Base-by-base conservation (phyloP, 92 coral and sea anemone species). In the Phenganax subtilis region DNA sequence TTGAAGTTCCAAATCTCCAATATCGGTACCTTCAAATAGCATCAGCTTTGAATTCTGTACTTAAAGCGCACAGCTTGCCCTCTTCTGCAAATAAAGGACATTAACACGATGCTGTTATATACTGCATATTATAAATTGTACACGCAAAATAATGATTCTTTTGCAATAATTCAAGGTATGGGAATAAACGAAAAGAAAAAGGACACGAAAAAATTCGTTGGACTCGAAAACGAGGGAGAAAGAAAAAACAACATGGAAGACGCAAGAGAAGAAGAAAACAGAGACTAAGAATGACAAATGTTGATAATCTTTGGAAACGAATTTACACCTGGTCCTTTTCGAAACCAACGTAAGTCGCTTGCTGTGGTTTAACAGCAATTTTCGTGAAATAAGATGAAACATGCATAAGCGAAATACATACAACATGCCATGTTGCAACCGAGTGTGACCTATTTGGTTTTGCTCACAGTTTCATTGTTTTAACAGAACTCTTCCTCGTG, bases 231-330 rank as follows among this genome's bases (percentile, higher is more conserved):
- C 52, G 73, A 68, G 53, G 15, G 8, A 68, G 16, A 29, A 30
- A 68, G 73, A 68, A 53, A 68, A 15, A 53, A 17, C 7, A 53
- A 37, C 73, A 53, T n/a, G 14, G 52, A 25, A 28, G 73, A 14
- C 9, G 73, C 31, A 68, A 53, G 12, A 68, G 16, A 30, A 12
- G 47, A 28, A 61, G 14, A 12, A 61, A 15, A 61, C n/a, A 28
- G 31, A 64, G 12, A 64, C 1, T 64, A 0, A 20, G 70, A 28
- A 37, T 1, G 8, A 7, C 52, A 20, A 68, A 68, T 37, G 52
- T 68, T 68, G 73, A 68, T 25, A 68, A 68, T 37, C 73, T 68
- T 14, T 68, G 73, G 73, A 10, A 68, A 53, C 29, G 73, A 9
- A 68, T 68, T 37, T 12, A 68, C 30, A 30, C 73, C 10, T 68